A percentile compares a stretch with the other conserved stretches of the same genome.
These are phyloP conservation scores for Nerophis ophidion DNA, from an alignment of 2,113 vertebrate genomes.

Conservation along the genomic window DNA sequence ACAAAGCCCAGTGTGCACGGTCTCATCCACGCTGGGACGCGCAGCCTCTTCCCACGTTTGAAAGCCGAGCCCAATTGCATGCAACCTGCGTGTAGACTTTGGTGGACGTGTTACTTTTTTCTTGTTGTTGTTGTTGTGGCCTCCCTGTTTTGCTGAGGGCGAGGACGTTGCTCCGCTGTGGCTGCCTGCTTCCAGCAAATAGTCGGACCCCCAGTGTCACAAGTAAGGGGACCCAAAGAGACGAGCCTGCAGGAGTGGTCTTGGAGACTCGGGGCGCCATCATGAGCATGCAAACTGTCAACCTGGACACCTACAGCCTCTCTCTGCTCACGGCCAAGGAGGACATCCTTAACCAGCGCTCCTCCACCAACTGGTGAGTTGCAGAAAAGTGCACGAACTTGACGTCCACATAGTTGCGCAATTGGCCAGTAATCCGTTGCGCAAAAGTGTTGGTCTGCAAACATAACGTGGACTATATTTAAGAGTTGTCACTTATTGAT, in stretches of 20 bases:
- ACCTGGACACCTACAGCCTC: slow-evolving; percentile 78
- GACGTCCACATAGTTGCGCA: slow-evolving; percentile 32
- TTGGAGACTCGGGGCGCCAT: slow-evolving; percentile 49
- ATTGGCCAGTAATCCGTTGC: slow-evolving; percentile 34
- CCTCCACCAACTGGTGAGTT: slow-evolving; percentile 77
- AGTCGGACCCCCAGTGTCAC: slow-evolving; percentile 27
- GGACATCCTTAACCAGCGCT: slow-evolving; percentile 76
- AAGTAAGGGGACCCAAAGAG: slow-evolving; percentile 36
- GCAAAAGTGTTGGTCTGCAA: slow-evolving; percentile 8
- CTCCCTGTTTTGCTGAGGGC: neutral
- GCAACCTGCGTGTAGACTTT: slow-evolving; percentile 27
- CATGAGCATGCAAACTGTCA: slow-evolving; percentile 67
- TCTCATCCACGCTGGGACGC: slow-evolving; percentile 47
- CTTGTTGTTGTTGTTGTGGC: neutral
- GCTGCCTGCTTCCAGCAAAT: slow-evolving; percentile 33
- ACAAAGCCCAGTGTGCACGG: slow-evolving; percentile 55
- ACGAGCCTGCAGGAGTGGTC: slow-evolving; percentile 48
- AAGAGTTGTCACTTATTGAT: neutral
- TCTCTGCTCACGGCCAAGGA: slow-evolving; percentile 79
- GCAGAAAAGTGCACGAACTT: neutral
- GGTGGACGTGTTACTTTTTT: neutral
- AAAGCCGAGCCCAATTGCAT: slow-evolving; percentile 41
- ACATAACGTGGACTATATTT: slow-evolving; percentile 15
- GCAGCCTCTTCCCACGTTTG: slow-evolving; percentile 29
- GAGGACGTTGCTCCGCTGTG: slow-evolving; percentile 22